Evolutionary conservation across 2,113 vertebrate species (phyloP).

Genomic region (Corydoras maculifer): DNA sequence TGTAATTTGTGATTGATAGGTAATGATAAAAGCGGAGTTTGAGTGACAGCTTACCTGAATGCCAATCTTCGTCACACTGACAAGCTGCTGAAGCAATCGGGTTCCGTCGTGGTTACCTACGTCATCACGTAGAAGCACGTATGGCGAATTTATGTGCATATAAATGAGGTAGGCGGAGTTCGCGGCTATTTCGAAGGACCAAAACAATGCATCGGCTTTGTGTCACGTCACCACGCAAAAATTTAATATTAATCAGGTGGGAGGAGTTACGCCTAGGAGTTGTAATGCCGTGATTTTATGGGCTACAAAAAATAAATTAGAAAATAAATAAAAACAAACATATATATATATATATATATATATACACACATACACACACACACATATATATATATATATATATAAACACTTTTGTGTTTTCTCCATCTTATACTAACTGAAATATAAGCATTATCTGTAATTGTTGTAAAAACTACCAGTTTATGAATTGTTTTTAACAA

Average conservation of each 20-base stretch:
- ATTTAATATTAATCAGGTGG: too few species aligned
- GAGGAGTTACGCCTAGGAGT: too few species aligned
- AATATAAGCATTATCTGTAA: too few species aligned
- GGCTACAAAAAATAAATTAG: background rate
- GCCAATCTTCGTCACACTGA: constrained; percentile 99
- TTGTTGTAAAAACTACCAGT: too few species aligned
- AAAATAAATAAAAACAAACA: background rate
- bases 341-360: too few species aligned
- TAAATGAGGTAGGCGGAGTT: constrained; percentile 61
- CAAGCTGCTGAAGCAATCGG: constrained; percentile 99
- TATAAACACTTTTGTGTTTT: background rate
- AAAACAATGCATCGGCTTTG: too few species aligned
- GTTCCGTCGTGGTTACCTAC: constrained; percentile 89
- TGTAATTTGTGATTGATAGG: constrained; percentile 84
- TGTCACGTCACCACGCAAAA: constrained; percentile 7
- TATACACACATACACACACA: too few species aligned
- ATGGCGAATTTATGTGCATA: constrained; percentile 66
- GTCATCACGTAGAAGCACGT: constrained; percentile 80
- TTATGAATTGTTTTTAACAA: too few species aligned
- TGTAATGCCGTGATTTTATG: too few species aligned
- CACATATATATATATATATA: too few species aligned
- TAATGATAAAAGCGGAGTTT: constrained; percentile 77
- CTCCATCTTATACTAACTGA: background rate
- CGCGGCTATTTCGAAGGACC: too few species aligned
- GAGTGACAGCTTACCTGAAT: constrained; percentile 99